Conservation (phyloP, 2,113 vertebrate species). For the Thamnaconus septentrionalis region DNA sequence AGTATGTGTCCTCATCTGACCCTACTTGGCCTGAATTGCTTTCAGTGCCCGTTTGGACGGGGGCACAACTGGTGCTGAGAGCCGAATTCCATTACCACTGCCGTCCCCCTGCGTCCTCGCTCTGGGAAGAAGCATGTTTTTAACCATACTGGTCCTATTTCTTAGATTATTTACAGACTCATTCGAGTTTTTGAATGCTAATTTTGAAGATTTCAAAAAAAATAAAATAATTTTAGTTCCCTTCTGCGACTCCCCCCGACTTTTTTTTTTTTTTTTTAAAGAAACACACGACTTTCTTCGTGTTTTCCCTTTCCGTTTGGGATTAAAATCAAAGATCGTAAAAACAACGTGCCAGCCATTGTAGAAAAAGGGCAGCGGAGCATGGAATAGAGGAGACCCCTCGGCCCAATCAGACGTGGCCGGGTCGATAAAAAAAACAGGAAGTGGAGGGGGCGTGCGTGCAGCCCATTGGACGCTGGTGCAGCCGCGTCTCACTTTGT, state of each 20-base stretch:
- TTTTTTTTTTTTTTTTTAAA: too few relatives aligned
- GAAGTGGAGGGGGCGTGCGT: slow-evolving; percentile 36
- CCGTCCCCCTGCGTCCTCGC: slow-evolving; percentile 24
- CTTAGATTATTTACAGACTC: too few relatives aligned
- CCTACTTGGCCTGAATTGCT: slow-evolving; percentile 49
- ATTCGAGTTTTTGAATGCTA: too few relatives aligned
- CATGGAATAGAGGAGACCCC: slow-evolving; percentile 7
- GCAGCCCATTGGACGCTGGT: slow-evolving; percentile 27
- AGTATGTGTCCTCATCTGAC: slow-evolving; percentile 65
- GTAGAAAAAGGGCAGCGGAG: slow-evolving; percentile 11
- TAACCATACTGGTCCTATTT: slow-evolving; percentile 2
- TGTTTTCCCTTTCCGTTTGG: too few relatives aligned
- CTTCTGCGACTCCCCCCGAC: too few relatives aligned
- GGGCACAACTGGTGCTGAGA: slow-evolving; percentile 64
- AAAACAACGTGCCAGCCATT: slow-evolving; percentile 33
- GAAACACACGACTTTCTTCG: too few relatives aligned
- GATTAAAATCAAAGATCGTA: neutral
- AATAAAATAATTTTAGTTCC: too few relatives aligned
- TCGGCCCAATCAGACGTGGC: slow-evolving; percentile 38
- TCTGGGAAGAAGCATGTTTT: slow-evolving; percentile 25
- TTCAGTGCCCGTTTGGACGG: slow-evolving; percentile 48
- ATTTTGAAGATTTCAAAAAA: too few relatives aligned
- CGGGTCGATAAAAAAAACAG: slow-evolving; percentile 40
- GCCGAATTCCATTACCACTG: slow-evolving; percentile 34
- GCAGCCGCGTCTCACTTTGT: slow-evolving; percentile 35